Conservation (phyloP, 2,113 vertebrate genomes). For the Bubo scandiacus region DNA sequence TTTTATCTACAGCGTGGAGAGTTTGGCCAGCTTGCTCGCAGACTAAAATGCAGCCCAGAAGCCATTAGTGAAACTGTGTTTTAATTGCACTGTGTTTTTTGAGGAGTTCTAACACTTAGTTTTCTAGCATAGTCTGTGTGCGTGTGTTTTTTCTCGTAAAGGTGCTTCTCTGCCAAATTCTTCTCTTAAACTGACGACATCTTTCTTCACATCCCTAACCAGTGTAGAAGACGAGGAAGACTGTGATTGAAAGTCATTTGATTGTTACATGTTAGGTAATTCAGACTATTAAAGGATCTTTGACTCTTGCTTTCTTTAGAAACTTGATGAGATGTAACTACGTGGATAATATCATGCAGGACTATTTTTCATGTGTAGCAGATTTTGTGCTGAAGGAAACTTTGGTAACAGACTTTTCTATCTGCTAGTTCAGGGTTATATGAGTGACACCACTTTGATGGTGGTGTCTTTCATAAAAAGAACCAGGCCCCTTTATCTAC, state of each 20-base stretch:
- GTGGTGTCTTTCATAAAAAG: not conserved
- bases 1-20: not conserved
- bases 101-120: not conserved
- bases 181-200: not conserved
- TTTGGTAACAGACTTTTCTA: not conserved
- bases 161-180: not conserved
- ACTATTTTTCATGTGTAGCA: no score
- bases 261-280: not conserved
- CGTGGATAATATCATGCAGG: not conserved
- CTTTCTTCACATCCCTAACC: not conserved
- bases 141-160: not conserved
- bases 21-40: not conserved
- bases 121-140: not conserved
- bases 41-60: not conserved
- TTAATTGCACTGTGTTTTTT: not conserved
- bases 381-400: not conserved
- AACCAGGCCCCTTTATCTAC: not conserved
- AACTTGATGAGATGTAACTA: not conserved
- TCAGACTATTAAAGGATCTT: not conserved
- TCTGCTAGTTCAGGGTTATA: not conserved
- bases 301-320: not conserved
- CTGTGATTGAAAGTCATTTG: not conserved
- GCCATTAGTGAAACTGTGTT: not conserved
- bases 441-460: not conserved
- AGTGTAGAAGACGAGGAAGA: not conserved